Evolutionary conservation across 2,113 vertebrate species (phyloP).

Genomic region (Astatotilapia flaviijosephi): DNA sequence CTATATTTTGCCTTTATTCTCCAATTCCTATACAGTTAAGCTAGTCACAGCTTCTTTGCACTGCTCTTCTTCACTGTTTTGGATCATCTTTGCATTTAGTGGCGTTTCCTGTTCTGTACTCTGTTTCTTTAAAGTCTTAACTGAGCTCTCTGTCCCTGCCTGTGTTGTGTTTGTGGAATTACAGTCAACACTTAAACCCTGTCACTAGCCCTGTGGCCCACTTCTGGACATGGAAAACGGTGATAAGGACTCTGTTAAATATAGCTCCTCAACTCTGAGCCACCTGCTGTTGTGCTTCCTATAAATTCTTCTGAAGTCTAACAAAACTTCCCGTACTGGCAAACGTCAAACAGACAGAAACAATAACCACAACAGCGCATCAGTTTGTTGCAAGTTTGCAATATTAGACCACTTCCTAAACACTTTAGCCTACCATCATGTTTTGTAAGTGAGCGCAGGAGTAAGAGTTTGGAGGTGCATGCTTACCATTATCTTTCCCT

Average conservation of each 20-base stretch:
- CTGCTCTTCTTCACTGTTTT: not conserved
- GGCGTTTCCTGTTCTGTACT: not conserved
- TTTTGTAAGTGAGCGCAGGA: not conserved
- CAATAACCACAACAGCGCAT: not conserved
- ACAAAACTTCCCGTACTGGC: not conserved
- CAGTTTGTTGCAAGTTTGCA: not conserved
- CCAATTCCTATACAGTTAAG: not conserved
- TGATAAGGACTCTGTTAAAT: constrained; percentile 48
- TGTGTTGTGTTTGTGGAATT: not conserved
- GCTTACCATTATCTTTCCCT: not conserved
- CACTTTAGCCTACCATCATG: not conserved
- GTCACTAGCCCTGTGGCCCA: not conserved
- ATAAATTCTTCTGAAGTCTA: not conserved
- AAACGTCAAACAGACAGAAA: not conserved
- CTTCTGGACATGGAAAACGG: constrained; percentile 15
- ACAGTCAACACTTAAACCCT: not conserved
- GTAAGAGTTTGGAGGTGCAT: not conserved
- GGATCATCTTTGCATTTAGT: not conserved
- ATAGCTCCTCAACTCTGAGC: constrained; percentile 23
- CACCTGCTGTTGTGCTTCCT: not conserved
- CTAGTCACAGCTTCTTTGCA: not conserved
- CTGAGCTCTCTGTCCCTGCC: not conserved
- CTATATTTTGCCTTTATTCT: not conserved
- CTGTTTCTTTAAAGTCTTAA: not conserved
- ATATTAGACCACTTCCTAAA: not conserved